Evolutionary conservation across 1,140 invertebrate genomes (phyloP).

Genomic region (Metopolophium dirhodum): DNA sequence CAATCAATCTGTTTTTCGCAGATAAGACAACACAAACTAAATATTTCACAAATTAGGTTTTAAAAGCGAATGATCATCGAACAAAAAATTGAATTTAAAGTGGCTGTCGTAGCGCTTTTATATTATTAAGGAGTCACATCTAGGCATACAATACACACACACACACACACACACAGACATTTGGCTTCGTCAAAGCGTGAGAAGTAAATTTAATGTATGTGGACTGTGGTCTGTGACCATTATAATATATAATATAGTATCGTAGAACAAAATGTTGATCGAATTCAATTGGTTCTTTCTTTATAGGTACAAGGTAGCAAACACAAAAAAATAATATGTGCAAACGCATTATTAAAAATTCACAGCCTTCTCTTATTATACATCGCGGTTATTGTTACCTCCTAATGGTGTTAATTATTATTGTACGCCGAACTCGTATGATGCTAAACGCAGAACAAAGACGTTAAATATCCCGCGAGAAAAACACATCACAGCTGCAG

Average conservation of each 20-base stretch:
- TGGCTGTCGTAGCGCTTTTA: too few species aligned
- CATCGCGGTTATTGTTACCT: background rate
- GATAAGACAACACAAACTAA: too few species aligned
- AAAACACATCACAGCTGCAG: background rate
- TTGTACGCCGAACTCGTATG: background rate
- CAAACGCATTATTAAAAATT: background rate
- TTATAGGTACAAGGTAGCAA: background rate
- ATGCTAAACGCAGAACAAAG: constrained; percentile 1
- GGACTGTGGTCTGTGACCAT: background rate
- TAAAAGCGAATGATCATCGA: too few species aligned
- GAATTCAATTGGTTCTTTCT: background rate
- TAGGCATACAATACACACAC: background rate
- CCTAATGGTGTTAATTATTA: background rate
- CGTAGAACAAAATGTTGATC: background rate
- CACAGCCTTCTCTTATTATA: background rate
- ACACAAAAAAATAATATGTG: background rate
- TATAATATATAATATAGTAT: background rate
- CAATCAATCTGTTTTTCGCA: too few species aligned
- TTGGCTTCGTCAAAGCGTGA: background rate
- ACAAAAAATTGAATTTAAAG: background rate
- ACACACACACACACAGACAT: too few species aligned
- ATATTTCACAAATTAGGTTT: too few species aligned
- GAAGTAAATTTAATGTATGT: background rate
- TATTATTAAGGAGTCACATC: background rate
- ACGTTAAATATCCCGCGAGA: background rate